These are phyloP conservation scores for Euzophera pinguis DNA, from an alignment of 2,888 invertebrate genomes.

Conservation along the genomic window DNA sequence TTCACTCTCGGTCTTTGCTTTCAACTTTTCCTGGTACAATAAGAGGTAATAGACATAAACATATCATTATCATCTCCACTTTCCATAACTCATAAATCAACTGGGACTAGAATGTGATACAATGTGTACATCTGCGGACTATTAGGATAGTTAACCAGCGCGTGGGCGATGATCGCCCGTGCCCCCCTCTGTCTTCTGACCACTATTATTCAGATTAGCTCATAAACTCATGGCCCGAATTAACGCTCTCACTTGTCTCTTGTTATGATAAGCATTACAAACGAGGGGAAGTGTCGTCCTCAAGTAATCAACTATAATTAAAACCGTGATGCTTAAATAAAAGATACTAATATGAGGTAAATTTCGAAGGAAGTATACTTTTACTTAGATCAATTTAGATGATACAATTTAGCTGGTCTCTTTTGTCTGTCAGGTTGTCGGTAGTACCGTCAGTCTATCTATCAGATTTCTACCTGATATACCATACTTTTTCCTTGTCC, in stretches of 20 bases:
- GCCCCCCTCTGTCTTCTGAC: not conserved
- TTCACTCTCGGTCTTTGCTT: too few relatives aligned
- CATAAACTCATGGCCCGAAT: not conserved
- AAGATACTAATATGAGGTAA: too few relatives aligned
- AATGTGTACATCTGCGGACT: slow-evolving; percentile 8
- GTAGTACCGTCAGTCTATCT: too few relatives aligned
- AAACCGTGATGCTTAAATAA: not conserved
- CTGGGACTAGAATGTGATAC: not conserved
- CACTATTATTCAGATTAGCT: slow-evolving; percentile 8
- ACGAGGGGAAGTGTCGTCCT: not conserved
- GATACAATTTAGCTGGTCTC: too few relatives aligned
- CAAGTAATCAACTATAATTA: not conserved
- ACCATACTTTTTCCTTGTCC: too few relatives aligned
- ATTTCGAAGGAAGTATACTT: too few relatives aligned
- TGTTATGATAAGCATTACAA: not conserved
- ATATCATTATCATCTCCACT: too few relatives aligned
- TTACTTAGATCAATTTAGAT: too few relatives aligned
- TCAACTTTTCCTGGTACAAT: too few relatives aligned
- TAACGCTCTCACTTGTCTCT: not conserved
- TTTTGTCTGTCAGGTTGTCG: too few relatives aligned
- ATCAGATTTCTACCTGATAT: too few relatives aligned
- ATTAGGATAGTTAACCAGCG: slow-evolving; percentile 12
- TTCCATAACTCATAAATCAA: not conserved
- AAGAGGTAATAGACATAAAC: too few relatives aligned
- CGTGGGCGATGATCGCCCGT: slow-evolving; percentile 9